Percentiles rank a stretch among this genome's conserved stretches.
phyloP scores from a whole-genome alignment of 92 coral and sea anemone species.

The Parazoanthus atlanticus region DNA sequence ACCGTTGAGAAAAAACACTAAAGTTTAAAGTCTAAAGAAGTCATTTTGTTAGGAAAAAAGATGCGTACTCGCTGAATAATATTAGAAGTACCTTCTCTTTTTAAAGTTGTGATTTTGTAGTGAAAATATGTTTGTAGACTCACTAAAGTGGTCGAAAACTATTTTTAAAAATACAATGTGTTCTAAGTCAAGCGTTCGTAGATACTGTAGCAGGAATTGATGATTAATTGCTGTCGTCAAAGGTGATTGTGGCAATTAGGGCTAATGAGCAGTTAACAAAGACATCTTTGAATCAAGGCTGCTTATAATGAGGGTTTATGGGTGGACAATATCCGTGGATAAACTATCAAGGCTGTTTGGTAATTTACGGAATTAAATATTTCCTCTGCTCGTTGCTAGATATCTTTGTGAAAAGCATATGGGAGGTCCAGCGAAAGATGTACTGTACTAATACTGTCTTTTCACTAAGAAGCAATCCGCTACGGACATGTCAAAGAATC shows the following conservation, averaged over 20 bases:
- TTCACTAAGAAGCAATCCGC: conserved; percentile 34
- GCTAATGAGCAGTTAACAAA: conserved; percentile 25
- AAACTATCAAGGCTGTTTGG: neutral
- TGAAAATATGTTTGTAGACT: neutral
- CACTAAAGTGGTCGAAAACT: neutral
- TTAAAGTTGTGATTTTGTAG: neutral
- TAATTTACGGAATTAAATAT: neutral
- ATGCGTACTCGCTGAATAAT: neutral
- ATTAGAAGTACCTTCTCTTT: no score
- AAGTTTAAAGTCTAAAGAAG: neutral
- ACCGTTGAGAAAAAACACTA: neutral
- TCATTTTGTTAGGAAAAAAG: no score
- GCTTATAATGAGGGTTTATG: neutral
- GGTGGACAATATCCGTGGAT: conserved; percentile 5
- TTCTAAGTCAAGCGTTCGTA: neutral
- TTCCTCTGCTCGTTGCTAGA: neutral
- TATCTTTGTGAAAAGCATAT: conserved; percentile 11
- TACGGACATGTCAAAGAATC: conserved; percentile 37
- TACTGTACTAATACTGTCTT: conserved; percentile 17
- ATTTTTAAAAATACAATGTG: neutral
- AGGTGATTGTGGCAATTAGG: conserved; percentile 20
- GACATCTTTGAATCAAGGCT: neutral
- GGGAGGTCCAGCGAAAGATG: conserved; percentile 36
- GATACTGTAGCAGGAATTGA: conserved; percentile 7
- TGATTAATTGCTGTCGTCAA: conserved; percentile 40